Conservation (phyloP, 92 coral and sea anemone genomes). For the Porites rus region DNA sequence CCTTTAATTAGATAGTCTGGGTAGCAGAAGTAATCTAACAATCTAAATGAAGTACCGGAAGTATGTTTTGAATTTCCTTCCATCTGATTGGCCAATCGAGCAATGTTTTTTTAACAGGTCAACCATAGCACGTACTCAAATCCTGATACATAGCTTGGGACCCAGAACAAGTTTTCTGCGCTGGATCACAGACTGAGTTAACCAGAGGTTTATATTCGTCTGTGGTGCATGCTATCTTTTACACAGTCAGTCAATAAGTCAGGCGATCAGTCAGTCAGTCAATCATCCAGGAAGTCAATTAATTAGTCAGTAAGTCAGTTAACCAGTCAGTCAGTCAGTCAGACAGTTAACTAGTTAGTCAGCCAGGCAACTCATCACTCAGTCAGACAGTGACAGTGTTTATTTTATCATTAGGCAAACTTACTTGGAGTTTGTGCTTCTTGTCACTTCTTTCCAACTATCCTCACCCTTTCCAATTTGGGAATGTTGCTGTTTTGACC, state of each 20-base stretch:
- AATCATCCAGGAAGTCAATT: not conserved
- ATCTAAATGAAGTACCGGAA: too few species aligned
- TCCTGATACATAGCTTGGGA: too few species aligned
- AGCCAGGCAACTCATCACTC: not conserved
- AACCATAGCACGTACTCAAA: too few species aligned
- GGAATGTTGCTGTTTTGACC: slow-evolving; percentile 74
- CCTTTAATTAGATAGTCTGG: not conserved
- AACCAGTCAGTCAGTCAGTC: not conserved
- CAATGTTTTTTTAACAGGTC: too few species aligned
- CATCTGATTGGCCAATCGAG: too few species aligned
- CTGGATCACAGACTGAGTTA: too few species aligned
- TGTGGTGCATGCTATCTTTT: not conserved
- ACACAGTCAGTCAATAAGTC: not conserved
- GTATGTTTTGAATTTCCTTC: too few species aligned
- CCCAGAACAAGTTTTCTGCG: too few species aligned
- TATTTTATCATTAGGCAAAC: slow-evolving; percentile 9
- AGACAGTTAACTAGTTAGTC: not conserved
- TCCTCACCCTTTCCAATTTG: slow-evolving; percentile 72
- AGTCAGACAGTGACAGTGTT: not conserved
- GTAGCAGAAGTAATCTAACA: too few species aligned
- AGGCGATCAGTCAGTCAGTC: not conserved
- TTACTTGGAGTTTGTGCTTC: slow-evolving; percentile 93
- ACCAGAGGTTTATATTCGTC: not conserved
- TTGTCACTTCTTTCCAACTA: slow-evolving; percentile 97
- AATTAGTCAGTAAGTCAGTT: not conserved